A percentile compares a stretch with the other conserved stretches of the same genome.
phyloP scores from a whole-genome alignment of 1,140 invertebrate species.

The Drosophila trapezifrons region DNA sequence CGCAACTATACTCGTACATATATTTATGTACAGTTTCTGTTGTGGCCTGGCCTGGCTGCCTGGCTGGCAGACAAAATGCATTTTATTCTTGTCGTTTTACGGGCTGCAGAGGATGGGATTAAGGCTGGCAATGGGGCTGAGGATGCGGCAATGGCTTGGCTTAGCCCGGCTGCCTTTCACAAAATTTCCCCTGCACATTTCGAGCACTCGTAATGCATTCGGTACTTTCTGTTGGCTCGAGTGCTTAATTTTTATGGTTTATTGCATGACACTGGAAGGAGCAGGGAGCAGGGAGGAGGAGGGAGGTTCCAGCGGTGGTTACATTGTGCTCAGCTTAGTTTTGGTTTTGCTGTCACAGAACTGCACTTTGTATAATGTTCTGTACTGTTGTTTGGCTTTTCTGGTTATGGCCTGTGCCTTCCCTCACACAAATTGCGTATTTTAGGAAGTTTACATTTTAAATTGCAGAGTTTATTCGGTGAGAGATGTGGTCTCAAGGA shows the following conservation, averaged over 20 bases:
- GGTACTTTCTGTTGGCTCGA: slow-evolving; percentile 49
- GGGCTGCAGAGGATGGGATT: slow-evolving; percentile 10
- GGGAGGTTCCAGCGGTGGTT: slow-evolving; percentile 18
- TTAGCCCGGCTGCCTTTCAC: slow-evolving; percentile 48
- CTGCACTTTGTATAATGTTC: slow-evolving; percentile 68
- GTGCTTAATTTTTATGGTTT: slow-evolving; percentile 75
- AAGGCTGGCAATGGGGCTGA: slow-evolving; percentile 16
- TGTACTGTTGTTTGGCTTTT: slow-evolving; percentile 23
- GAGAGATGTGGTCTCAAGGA: too few relatives aligned
- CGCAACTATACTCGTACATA: slow-evolving; percentile 35
- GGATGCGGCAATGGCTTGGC: slow-evolving; percentile 19
- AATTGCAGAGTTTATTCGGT: neutral
- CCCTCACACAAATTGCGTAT: slow-evolving; percentile 44
- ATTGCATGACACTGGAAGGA: slow-evolving; percentile 57
- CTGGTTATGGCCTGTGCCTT: neutral
- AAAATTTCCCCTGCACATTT: slow-evolving; percentile 50
- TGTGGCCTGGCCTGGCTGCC: slow-evolving; percentile 26
- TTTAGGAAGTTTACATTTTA: slow-evolving; percentile 41
- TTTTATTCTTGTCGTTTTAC: slow-evolving; percentile 65
- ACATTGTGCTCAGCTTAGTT: slow-evolving; percentile 53
- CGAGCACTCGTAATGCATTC: slow-evolving; percentile 63
- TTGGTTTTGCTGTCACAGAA: slow-evolving; percentile 33
- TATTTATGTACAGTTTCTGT: slow-evolving; percentile 41
- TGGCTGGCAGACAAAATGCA: slow-evolving; percentile 57
- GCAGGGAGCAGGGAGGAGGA: too few relatives aligned